phyloP scores from a whole-genome alignment of 2,888 invertebrate genomes.

The Pristionchus arcanus region DNA sequence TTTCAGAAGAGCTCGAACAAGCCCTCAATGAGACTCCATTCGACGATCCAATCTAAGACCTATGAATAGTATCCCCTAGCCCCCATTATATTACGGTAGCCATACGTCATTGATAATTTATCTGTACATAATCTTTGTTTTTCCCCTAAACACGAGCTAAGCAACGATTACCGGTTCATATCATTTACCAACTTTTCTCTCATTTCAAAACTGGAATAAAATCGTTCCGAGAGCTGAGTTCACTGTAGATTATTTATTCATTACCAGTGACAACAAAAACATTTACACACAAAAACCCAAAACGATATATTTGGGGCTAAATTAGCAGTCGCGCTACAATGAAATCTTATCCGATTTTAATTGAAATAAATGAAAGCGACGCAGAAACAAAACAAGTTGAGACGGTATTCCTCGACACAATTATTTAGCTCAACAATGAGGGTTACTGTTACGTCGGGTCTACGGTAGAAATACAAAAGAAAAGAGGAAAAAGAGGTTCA shows the following conservation, averaged over 20 bases:
- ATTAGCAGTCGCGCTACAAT: constrained; percentile 5
- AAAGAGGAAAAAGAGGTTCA: neutral
- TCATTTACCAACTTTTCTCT: constrained; percentile 48
- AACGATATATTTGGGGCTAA: constrained; percentile 14
- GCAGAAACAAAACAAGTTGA: constrained; percentile 23
- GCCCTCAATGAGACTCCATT: neutral
- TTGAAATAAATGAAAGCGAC: neutral
- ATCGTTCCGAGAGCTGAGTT: neutral
- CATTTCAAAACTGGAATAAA: constrained; percentile 30
- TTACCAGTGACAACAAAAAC: neutral
- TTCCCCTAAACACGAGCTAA: neutral
- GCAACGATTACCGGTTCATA: neutral
- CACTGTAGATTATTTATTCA: constrained; percentile 14
- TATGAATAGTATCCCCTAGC: neutral
- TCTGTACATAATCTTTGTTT: neutral
- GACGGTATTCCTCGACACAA: neutral
- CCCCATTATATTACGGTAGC: neutral
- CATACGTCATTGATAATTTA: neutral
- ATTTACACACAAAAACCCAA: constrained; percentile 11
- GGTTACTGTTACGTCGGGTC: neutral
- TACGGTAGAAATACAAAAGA: constrained; percentile 39
- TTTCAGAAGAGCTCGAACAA: neutral
- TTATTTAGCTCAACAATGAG: neutral
- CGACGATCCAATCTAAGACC: neutral
- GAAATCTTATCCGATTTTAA: neutral